Evolutionary conservation across 64 coral and sea anemone genomes (phyloP).

Genomic region (Porites lutea): DNA sequence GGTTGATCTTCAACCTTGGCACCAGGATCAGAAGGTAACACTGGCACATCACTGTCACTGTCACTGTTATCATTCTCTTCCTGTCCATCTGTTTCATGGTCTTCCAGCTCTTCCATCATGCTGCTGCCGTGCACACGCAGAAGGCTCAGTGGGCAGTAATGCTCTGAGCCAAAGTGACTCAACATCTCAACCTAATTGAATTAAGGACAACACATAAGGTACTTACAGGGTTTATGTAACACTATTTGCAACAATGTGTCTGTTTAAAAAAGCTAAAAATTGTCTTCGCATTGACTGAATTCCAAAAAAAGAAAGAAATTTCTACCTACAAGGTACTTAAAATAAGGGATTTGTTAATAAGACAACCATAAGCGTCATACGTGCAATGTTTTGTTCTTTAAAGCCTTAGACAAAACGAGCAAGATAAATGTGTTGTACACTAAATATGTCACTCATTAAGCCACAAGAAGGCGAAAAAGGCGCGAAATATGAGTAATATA

Average conservation of each 20-base stretch:
- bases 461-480: no score
- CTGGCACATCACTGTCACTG: slow-evolving; percentile 79
- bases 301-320: no score
- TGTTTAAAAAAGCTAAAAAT: not conserved
- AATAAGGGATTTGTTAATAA: no score
- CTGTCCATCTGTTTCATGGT: slow-evolving; percentile 86
- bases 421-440: no score
- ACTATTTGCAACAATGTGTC: not conserved
- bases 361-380: no score
- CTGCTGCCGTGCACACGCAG: slow-evolving; percentile 89
- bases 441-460: no score
- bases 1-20: slow-evolving; percentile 56
- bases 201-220: not conserved
- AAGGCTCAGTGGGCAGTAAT: slow-evolving; percentile 96
- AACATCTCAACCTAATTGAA: slow-evolving; percentile 88
- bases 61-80: slow-evolving; percentile 70
- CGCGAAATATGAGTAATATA: no score
- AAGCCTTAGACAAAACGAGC: no score
- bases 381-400: no score
- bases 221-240: no score
- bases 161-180: slow-evolving; percentile 94
- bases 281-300: no score
- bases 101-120: slow-evolving; percentile 98
- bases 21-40: slow-evolving; percentile 80
- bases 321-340: no score